These are phyloP conservation scores for Rhaphigaster nebulosa DNA, from an alignment of 2,888 invertebrate species.

Conservation along the genomic window DNA sequence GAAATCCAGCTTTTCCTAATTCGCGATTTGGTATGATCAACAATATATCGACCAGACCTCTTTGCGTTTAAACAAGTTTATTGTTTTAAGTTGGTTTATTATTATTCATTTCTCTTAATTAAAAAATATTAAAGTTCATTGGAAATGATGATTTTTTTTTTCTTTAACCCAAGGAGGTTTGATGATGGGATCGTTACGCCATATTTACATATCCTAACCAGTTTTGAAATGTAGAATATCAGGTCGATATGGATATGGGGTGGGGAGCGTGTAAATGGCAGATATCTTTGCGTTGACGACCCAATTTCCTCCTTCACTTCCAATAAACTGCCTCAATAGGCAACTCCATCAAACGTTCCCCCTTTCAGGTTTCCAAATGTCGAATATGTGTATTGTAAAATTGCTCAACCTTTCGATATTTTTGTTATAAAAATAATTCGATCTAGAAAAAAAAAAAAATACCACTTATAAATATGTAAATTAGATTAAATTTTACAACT, in stretches of 20 bases:
- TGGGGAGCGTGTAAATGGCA: background rate
- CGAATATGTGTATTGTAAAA: background rate
- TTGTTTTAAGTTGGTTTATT: background rate
- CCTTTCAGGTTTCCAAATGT: background rate
- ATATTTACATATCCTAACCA: background rate
- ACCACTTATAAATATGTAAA: background rate
- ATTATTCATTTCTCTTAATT: too few species aligned
- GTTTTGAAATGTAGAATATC: conserved; percentile 17
- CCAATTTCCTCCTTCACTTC: background rate
- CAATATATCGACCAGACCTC: too few species aligned
- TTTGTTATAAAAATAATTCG: background rate
- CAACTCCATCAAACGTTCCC: background rate
- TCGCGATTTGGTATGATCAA: too few species aligned
- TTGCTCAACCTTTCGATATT: background rate
- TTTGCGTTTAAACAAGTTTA: too few species aligned
- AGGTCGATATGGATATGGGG: conserved; percentile 12
- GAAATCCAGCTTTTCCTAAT: too few species aligned
- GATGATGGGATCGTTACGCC: background rate
- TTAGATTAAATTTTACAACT: background rate
- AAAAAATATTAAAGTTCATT: background rate
- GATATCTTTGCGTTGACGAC: background rate
- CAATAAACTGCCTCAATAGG: background rate
- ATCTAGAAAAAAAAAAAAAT: background rate
- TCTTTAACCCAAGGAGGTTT: background rate
- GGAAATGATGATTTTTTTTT: background rate